Evolutionary conservation across 2,113 vertebrate species (phyloP).

Genomic region (Pao palembangensis): DNA sequence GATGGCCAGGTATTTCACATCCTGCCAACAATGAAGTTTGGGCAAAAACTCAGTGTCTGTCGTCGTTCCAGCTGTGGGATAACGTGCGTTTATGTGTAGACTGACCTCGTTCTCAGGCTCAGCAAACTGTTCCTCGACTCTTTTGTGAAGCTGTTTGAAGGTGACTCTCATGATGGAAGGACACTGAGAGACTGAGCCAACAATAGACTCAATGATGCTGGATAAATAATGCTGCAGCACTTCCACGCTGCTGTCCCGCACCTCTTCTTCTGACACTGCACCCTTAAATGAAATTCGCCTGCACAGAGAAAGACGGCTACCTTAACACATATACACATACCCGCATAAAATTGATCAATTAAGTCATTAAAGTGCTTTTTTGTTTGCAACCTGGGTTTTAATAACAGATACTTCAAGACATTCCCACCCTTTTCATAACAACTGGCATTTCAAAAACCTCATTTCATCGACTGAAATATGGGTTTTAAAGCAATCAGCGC

Average conservation of each 20-base stretch:
- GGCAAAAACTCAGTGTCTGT: constrained; percentile 1
- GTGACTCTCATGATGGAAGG: constrained; percentile 81
- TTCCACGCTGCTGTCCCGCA: constrained; percentile 85
- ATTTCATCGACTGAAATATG: too few species aligned
- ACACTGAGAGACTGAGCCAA: constrained; percentile 80
- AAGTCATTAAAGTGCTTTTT: too few species aligned
- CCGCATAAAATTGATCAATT: too few species aligned
- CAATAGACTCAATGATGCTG: constrained; percentile 80
- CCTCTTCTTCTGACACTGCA: constrained; percentile 75
- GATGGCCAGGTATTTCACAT: constrained; percentile 84
- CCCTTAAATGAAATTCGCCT: constrained; percentile 90
- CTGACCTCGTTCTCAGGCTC: constrained; percentile 78
- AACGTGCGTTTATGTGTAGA: not conserved
- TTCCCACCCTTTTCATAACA: too few species aligned
- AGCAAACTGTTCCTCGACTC: constrained; percentile 81
- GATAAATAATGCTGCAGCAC: constrained; percentile 83
- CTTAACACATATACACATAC: not conserved
- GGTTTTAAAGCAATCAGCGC: too few species aligned
- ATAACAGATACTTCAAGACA: too few species aligned
- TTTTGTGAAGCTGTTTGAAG: constrained; percentile 83
- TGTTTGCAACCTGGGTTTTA: too few species aligned
- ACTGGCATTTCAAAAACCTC: too few species aligned
- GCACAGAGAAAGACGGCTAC: constrained; percentile 18
- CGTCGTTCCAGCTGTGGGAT: not conserved
- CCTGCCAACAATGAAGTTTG: constrained; percentile 66